Conservation (phyloP, 64 coral and sea anemone species). For the Hydrozoanthus tunicans region DNA sequence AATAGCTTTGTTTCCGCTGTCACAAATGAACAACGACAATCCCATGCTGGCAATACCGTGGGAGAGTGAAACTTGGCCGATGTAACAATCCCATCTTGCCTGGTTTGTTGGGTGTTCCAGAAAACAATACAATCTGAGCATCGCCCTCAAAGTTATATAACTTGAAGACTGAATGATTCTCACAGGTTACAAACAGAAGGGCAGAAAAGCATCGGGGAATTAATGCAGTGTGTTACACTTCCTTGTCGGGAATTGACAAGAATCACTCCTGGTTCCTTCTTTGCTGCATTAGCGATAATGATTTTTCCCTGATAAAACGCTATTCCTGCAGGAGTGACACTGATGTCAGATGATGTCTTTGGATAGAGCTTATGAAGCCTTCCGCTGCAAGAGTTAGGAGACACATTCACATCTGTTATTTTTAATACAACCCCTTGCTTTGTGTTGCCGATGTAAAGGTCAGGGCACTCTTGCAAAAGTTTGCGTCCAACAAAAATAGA, state of each 20-base stretch:
- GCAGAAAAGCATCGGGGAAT: background rate
- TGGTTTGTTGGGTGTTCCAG: constrained; percentile 2
- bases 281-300: background rate
- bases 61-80: constrained; percentile 17
- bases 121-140: background rate
- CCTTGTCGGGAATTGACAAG: background rate
- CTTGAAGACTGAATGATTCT: background rate
- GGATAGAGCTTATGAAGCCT: constrained; percentile 2
- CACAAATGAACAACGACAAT: constrained; percentile 18
- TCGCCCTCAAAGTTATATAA: background rate
- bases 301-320: background rate
- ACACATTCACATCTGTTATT: background rate
- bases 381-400: background rate
- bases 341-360: background rate
- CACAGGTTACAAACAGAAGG: constrained; percentile 23
- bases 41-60: constrained; percentile 16
- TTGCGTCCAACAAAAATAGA: background rate
- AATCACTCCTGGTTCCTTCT: constrained; percentile 1
- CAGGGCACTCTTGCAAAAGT: background rate
- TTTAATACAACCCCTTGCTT: background rate
- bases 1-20: background rate
- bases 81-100: background rate
- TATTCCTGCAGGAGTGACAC: background rate
- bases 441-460: too few relatives aligned
- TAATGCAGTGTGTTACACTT: background rate